Base-by-base conservation (phyloP, 2,888 invertebrate species). In the Orthonychiurus folsomi region DNA sequence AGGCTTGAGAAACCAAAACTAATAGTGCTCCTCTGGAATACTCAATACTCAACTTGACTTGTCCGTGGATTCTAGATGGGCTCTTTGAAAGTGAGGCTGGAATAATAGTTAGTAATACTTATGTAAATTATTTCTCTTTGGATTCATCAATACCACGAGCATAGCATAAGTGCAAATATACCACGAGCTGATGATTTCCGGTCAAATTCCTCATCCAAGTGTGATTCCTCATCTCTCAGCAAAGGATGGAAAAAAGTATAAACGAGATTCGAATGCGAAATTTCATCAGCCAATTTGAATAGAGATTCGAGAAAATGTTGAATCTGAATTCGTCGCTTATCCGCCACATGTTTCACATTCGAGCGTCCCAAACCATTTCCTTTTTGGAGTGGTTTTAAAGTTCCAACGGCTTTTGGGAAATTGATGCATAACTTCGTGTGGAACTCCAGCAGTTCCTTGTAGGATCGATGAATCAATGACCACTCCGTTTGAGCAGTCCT, bases 211-310 rank as follows among this genome's bases (percentile, higher is more conserved):
- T 88, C 88, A 15, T 88, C 86, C 74, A 90, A 90, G 76, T 93
- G 91, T 78, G 95, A 94, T 20, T 71, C 70, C 58, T 73, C 71
- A 79, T 97, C 97, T 68, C 96, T 81, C 66, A 95, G 79, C 67
- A 97, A 79, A 1, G 96, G 94, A 80, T 99, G 99, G 81, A 97
- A 97, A 81, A 99, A 99, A 0, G 97, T 99, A 77, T 97, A 97
- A 1, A 99, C 94, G 61, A 99, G 82, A 78, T 95, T 93, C 5
- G 88, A 90, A 80, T 97, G 95, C 0, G 93, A 87, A 73, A 99
- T 93, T 81, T 97, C 96, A 71, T 91, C 88, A 0, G 93, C 88
- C 75, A 93, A 85, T 73, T 82, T 81, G 78, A 94, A 92, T 61
- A 99, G 80, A 0, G 90, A 88, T 55, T 85, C 82, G 3, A 99